These are phyloP conservation scores for Caenorhabditis becei DNA, from an alignment of 2,888 invertebrate species.

Conservation along the genomic window DNA sequence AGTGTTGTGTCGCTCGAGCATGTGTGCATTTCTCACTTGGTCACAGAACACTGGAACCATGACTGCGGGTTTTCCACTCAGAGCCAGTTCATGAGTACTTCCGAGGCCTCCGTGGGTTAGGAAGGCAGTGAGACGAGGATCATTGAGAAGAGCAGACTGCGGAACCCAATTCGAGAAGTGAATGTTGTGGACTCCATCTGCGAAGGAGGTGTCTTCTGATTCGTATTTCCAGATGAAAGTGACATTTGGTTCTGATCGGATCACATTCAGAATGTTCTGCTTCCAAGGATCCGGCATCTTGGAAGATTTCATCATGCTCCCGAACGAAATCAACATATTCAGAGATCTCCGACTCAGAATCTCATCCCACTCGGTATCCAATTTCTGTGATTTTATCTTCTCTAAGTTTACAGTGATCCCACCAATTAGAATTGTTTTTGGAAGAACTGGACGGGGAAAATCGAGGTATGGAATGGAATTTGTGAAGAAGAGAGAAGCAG, in stretches of 20 bases:
- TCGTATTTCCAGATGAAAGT: constrained; percentile 66
- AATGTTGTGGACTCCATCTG: constrained; percentile 32
- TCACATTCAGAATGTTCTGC: constrained; percentile 29
- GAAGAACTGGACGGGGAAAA: constrained; percentile 60
- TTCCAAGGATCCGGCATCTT: constrained; percentile 47
- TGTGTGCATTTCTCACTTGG: too few relatives aligned
- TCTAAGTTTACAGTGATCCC: constrained; percentile 62
- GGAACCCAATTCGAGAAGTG: constrained; percentile 54
- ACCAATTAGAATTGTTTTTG: constrained; percentile 64
- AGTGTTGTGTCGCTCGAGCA: too few relatives aligned
- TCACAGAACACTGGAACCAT: constrained; percentile 45
- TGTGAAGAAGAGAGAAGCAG: constrained; percentile 56
- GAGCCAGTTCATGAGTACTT: constrained; percentile 50
- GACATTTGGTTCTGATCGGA: constrained; percentile 37
- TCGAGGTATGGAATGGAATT: constrained; percentile 66
- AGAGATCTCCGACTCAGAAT: constrained; percentile 27
- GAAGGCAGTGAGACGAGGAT: constrained; percentile 45
- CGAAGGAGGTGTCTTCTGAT: constrained; percentile 34
- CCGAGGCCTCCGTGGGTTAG: constrained; percentile 57
- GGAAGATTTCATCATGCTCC: constrained; percentile 43
- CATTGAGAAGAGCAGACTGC: constrained; percentile 48
- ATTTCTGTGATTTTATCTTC: constrained; percentile 36
- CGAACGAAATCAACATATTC: constrained; percentile 52
- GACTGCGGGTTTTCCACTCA: constrained; percentile 46
- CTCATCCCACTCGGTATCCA: constrained; percentile 31